Evolutionary conservation across 2,888 invertebrate species (phyloP), one percentile per base, ranked within the genome.

Genomic region (Hermodice carunculata): DNA sequence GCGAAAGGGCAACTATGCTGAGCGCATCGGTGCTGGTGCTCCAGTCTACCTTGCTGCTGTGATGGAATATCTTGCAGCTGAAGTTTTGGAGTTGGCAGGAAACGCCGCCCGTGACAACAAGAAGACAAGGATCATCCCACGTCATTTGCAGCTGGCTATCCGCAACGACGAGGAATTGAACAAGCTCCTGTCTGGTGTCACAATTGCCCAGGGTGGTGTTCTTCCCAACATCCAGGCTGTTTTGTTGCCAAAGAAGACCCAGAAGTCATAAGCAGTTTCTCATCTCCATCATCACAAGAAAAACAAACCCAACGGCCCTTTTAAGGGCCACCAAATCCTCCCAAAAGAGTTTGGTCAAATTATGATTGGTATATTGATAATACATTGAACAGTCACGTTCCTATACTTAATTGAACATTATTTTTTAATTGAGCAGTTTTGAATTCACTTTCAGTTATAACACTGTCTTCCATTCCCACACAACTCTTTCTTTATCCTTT

Each of bases 171-270:
- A 93, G 76, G 94, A 94, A 79, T 86, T 94, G 76, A 92, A 92
- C 82, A 91, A 90, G 82, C 86, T 94, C 54, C 85, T 94, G 1
- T 88, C 90, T 0, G 91, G 91, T 40, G 93, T 93, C 1, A 93
- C 92, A 24, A 93, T 94, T 80, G 91, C 93, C 28, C 91, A 94
- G 85, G 94, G 94, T 64, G 94, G 94, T 74, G 94, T 94, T 0
- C 83, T 94, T 79, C 93, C 93, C 0, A 91, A 91, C 77, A 93
- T 93, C 72, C 91, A 92, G 77, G 89, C 91, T 3, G 89, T 91
- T 19, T 86, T 93, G 1, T 81, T 93, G 64, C 92, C 93, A 59
- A 93, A 91, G 88, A 90, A 92, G 86, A 90, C 91, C 71, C 71
- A 51, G 64, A 70, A 40, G 66, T 64, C 43, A 66, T 61, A 48